These are phyloP conservation scores for Zygogramma bicolorata DNA, from an alignment of 2,888 invertebrate genomes.

Conservation along the genomic window DNA sequence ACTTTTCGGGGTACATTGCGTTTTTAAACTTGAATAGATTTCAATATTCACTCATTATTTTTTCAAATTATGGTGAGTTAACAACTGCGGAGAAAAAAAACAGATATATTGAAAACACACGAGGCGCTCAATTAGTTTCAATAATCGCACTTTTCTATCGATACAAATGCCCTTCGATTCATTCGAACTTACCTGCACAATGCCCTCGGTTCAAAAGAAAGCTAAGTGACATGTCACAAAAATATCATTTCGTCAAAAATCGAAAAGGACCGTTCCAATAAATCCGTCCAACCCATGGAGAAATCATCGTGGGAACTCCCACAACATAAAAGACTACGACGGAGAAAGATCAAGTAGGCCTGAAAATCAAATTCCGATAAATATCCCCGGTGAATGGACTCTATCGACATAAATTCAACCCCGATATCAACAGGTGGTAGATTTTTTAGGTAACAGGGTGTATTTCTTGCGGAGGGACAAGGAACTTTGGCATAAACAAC, in stretches of 20 bases:
- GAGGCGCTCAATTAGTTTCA: no score
- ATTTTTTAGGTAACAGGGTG: slow-evolving; percentile 49
- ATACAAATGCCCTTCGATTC: no score
- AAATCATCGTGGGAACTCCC: slow-evolving; percentile 51
- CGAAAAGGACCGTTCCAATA: slow-evolving; percentile 31
- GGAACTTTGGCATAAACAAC: slow-evolving; percentile 42
- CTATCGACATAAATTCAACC: slow-evolving; percentile 52
- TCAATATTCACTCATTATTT: no score
- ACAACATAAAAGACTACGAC: slow-evolving; percentile 34
- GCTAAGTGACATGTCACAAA: slow-evolving; percentile 5
- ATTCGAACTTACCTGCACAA: background rate
- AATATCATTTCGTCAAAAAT: slow-evolving; percentile 7
- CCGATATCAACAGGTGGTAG: slow-evolving; percentile 54
- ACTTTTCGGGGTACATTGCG: no score
- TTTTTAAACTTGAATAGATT: no score
- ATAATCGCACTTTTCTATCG: no score
- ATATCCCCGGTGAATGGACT: slow-evolving; percentile 52
- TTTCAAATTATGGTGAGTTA: no score
- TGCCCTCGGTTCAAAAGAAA: background rate
- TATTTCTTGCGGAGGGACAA: slow-evolving; percentile 36
- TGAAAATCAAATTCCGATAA: slow-evolving; percentile 55
- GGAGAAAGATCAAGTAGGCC: slow-evolving; percentile 37
- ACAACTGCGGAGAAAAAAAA: no score
- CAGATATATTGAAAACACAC: no score
- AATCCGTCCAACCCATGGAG: slow-evolving; percentile 34